Conservation (phyloP, 2,797 vertebrate genomes). For the Florisuga fusca region DNA sequence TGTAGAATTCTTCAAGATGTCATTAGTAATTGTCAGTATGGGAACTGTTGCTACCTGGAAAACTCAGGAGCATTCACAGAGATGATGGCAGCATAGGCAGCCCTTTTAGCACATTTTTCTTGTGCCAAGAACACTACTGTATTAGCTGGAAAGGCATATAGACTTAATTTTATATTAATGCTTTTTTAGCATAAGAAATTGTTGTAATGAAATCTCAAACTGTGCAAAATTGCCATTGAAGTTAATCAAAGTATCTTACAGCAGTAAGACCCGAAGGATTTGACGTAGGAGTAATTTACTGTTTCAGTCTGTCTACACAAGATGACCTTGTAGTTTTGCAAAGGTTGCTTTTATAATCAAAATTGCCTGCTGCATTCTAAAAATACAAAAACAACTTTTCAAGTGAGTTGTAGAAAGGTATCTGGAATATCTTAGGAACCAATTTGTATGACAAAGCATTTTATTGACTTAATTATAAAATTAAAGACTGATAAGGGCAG, state of each 20-base stretch:
- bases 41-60: background rate
- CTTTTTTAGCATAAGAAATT: background rate
- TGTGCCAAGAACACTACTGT: background rate
- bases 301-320: background rate
- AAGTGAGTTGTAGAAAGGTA: background rate
- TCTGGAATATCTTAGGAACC: background rate
- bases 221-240: slow-evolving; percentile 23
- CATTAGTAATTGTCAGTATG: background rate
- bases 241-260: slow-evolving; percentile 31
- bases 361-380: background rate
- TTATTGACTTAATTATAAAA: background rate
- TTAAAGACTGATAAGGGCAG: background rate
- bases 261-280: slow-evolving; percentile 3
- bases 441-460: background rate
- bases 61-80: background rate
- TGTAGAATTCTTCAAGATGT: slow-evolving; percentile 9
- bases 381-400: background rate
- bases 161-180: background rate
- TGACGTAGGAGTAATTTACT: background rate
- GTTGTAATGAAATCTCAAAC: slow-evolving; percentile 12
- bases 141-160: slow-evolving; percentile 13
- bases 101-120: background rate
- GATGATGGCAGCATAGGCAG: background rate
- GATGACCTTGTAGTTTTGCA: slow-evolving; percentile 9
- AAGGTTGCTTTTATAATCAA: slow-evolving; percentile 10